These are phyloP conservation scores for Deroptyus accipitrinus DNA, from an alignment of 2,113 vertebrate species.

Conservation along the genomic window DNA sequence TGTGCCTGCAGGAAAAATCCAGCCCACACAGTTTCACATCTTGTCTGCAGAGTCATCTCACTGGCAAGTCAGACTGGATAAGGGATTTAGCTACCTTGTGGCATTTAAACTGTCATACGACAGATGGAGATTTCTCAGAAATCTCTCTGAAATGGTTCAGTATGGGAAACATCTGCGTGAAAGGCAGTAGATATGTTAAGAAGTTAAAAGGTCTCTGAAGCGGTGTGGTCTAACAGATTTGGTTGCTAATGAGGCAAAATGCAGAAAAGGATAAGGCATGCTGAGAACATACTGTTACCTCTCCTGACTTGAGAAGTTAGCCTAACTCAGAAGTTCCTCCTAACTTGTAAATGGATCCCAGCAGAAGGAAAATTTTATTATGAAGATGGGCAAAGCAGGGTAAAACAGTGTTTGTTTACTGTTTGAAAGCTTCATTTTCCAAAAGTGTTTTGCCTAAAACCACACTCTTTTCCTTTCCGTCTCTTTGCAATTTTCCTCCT, in stretches of 20 bases:
- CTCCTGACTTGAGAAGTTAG: neutral
- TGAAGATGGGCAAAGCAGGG: neutral
- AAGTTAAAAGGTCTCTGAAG: neutral
- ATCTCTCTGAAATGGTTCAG: neutral
- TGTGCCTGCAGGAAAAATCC: neutral
- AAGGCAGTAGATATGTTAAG: neutral
- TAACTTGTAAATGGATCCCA: neutral
- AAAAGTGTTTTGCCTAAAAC: neutral
- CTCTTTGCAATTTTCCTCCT: neutral
- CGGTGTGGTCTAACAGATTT: neutral
- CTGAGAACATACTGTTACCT: neutral
- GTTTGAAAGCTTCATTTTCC: neutral
- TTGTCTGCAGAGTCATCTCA: neutral
- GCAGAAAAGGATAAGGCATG: neutral
- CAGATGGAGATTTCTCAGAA: conserved; percentile 38
- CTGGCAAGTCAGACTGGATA: neutral
- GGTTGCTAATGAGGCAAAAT: neutral
- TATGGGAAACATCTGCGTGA: neutral
- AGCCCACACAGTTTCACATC: neutral
- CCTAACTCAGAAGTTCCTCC: neutral
- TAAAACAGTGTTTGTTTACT: neutral
- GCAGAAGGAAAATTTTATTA: neutral
- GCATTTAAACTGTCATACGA: neutral
- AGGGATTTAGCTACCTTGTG: neutral
- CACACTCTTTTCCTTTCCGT: neutral